Base-by-base conservation (phyloP, 1,140 invertebrate genomes). In the Pemphigus obesinymphae region DNA sequence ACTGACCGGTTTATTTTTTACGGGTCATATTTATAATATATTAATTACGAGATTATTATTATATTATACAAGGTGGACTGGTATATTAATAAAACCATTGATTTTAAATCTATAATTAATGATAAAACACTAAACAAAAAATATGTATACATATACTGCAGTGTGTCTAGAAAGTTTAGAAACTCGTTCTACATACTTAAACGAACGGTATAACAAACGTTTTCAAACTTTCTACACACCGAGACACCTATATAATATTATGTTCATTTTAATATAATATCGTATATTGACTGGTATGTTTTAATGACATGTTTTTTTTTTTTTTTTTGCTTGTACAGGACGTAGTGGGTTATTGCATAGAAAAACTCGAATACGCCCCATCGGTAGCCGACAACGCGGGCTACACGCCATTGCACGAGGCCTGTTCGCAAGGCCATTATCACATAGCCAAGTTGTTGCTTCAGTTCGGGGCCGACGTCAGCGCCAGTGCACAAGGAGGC, bases 371-470 rank as follows among this genome's bases (percentile, higher is more conserved):
- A 83, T 91, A 92, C 83, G 90, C 92, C 72, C 93, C 96, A 2
- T 94, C 95, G 84, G 93, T 93, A 7, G 94, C 94, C 85, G 96
- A 98, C 86, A 97, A 97, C 87, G 96, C 96, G 2, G 96, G 96
- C 0, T 97, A 97, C 86, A 97, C 96, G 2, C 95, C 96, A 2
- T 89, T 97, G 37, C 96, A 97, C 85, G 96, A 97, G 85, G 95
- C 95, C 7, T 95, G 95, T 85, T 92, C 94, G 0, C 90, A 92
- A 84, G 96, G 96, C 15, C 93, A 96, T 87, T 88, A 97, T 29
- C 91, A 92, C 83, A 96, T 97, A 63, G 96, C 95, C 11, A 90
- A 92, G 84, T 89, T 96, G 43, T 88, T 98, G 6, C 88, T 97
- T 13, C 90, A 93, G 82, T 95, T 95, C 85, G 95, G 95, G 26